Evolutionary conservation across 1,140 invertebrate species (phyloP).

Genomic region (Drosophila erecta): DNA sequence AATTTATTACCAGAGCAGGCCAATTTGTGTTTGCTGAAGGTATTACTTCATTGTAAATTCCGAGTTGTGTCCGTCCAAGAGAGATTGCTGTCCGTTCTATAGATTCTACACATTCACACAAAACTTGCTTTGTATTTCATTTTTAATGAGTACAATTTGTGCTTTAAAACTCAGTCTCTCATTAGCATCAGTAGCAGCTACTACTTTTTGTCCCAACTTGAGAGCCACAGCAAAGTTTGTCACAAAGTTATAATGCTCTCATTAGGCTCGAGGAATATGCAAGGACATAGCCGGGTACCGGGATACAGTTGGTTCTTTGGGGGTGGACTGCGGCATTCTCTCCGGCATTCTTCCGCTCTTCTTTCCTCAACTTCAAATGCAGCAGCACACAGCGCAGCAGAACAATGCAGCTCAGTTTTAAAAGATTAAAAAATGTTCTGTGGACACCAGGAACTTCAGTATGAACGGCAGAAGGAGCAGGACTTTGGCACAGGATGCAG

Average conservation of each 20-base stretch:
- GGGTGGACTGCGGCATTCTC: slow-evolving; percentile 27
- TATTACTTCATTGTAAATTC: not conserved
- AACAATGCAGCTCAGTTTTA: slow-evolving; percentile 61
- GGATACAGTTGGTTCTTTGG: slow-evolving; percentile 11
- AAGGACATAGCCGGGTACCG: slow-evolving; percentile 26
- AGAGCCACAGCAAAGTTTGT: slow-evolving; percentile 27
- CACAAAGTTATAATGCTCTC: slow-evolving; percentile 55
- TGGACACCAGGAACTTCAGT: slow-evolving; percentile 14
- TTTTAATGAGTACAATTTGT: slow-evolving; percentile 18
- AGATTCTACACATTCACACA: no score
- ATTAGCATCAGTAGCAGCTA: slow-evolving; percentile 28
- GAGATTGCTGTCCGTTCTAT: not conserved
- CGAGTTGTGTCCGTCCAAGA: not conserved
- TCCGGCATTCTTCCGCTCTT: slow-evolving; percentile 20
- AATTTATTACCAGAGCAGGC: not conserved
- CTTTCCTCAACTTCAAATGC: slow-evolving; percentile 45
- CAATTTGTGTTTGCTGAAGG: no score
- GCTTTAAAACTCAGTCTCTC: slow-evolving; percentile 14
- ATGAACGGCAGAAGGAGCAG: slow-evolving; percentile 16
- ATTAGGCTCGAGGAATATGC: slow-evolving; percentile 52
- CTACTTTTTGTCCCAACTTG: slow-evolving; percentile 1
- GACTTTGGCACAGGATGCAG: slow-evolving; percentile 69
- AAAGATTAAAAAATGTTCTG: slow-evolving; percentile 74
- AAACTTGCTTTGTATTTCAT: slow-evolving; percentile 2
- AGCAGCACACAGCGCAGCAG: slow-evolving; percentile 21